Evolutionary conservation across 2,888 invertebrate species (phyloP).

Genomic region (Acronicta aceris): DNA sequence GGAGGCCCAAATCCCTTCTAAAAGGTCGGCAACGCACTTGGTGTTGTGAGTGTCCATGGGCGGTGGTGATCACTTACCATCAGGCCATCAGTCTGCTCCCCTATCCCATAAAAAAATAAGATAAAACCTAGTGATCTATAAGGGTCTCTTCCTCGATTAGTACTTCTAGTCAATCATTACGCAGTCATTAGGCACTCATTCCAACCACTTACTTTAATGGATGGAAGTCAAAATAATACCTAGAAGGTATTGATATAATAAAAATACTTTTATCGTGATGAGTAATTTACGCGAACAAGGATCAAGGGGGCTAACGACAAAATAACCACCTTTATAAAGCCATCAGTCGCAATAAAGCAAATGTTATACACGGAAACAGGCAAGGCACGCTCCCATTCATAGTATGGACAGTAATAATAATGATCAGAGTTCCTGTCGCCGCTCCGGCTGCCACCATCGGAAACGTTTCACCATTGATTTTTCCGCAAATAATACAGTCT

Average conservation of each 20-base stretch:
- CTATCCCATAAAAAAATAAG: too few species aligned
- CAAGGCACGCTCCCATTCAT: constrained; percentile 76
- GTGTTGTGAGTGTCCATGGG: too few species aligned
- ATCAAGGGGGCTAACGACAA: constrained; percentile 72
- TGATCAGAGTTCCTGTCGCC: constrained; percentile 82
- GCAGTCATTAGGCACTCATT: not conserved
- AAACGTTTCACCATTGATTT: constrained; percentile 86
- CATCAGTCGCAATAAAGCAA: constrained; percentile 76
- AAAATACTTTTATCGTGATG: constrained; percentile 26
- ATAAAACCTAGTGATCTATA: too few species aligned
- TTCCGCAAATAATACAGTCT: constrained; percentile 86
- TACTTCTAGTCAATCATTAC: too few species aligned
- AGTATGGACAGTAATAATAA: constrained; percentile 83
- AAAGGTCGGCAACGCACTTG: too few species aligned
- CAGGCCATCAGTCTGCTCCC: too few species aligned
- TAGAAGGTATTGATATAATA: constrained; percentile 9
- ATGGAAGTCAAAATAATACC: not conserved
- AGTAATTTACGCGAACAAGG: constrained; percentile 60
- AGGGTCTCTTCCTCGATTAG: too few species aligned
- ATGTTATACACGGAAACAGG: constrained; percentile 72
- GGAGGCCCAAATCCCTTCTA: too few species aligned
- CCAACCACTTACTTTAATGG: not conserved
- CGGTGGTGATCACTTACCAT: too few species aligned
- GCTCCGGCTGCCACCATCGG: constrained; percentile 76
- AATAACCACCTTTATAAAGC: constrained; percentile 83